Evolutionary conservation across 2,113 vertebrate species (phyloP).

Genomic region (Dipodomys stephensi): DNA sequence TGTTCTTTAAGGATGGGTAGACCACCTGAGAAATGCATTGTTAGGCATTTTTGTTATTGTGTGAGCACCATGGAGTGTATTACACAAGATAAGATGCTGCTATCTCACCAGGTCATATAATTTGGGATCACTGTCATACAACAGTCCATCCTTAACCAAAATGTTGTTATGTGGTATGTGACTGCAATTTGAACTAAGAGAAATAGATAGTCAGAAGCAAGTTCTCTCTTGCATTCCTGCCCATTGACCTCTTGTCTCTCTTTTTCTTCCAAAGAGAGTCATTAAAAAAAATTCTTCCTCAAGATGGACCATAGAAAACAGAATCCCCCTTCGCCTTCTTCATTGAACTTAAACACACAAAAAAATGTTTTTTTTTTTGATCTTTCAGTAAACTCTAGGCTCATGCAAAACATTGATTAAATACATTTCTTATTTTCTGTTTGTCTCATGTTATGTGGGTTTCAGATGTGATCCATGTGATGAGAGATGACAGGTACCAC

Average conservation of each 20-base stretch:
- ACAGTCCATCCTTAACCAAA: neutral
- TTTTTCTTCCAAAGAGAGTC: neutral
- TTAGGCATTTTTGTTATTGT: neutral
- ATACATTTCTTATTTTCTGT: neutral
- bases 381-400: neutral
- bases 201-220: neutral
- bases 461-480: fast-evolving
- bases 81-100: neutral
- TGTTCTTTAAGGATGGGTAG: neutral
- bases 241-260: neutral
- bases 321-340: neutral
- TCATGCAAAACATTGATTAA: neutral
- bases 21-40: neutral
- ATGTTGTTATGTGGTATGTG: no score
- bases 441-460: neutral
- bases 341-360: neutral
- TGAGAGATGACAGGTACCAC: neutral
- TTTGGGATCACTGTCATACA: no score
- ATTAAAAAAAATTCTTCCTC: neutral
- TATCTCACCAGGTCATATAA: no score
- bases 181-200: neutral
- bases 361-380: neutral
- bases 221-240: neutral
- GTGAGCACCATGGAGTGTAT: neutral
- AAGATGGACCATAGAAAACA: neutral